A percentile compares a stretch with the other conserved stretches of the same genome.
Evolutionary conservation across 2,797 vertebrate genomes (phyloP).

Genomic region (Gouania willdenowi): DNA sequence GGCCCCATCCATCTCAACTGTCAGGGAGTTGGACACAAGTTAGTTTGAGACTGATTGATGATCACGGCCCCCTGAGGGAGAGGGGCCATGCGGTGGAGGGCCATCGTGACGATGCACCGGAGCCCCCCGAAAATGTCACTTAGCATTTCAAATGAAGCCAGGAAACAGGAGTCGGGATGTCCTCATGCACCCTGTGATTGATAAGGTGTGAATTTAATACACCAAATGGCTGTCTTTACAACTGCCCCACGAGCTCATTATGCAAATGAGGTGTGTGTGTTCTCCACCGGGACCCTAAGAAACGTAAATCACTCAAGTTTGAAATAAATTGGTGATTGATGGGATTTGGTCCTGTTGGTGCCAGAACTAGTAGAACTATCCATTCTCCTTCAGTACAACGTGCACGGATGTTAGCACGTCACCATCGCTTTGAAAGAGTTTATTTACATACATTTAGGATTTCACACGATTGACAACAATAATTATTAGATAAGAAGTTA

Average conservation of each 20-base stretch:
- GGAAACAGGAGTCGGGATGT: slow-evolving; percentile 47
- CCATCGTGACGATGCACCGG: slow-evolving; percentile 41
- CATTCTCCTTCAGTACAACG: slow-evolving; percentile 41
- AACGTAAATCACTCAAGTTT: slow-evolving; percentile 59
- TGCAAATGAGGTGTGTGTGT: slow-evolving; percentile 62
- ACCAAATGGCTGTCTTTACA: slow-evolving; percentile 59
- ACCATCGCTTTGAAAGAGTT: too few species aligned
- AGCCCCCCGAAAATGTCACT: slow-evolving; percentile 40
- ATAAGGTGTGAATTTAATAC: slow-evolving; percentile 67
- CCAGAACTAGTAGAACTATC: slow-evolving; percentile 36
- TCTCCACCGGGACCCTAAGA: slow-evolving; percentile 54
- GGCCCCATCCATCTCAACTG: slow-evolving; percentile 70
- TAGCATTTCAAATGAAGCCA: slow-evolving; percentile 74
- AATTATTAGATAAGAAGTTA: too few species aligned
- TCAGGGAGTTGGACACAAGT: slow-evolving; percentile 74
- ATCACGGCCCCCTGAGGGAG: slow-evolving; percentile 37
- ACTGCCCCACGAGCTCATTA: slow-evolving; percentile 69
- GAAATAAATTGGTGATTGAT: slow-evolving; percentile 71
- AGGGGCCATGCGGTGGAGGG: slow-evolving; percentile 30
- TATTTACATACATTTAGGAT: too few species aligned
- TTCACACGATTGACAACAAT: too few species aligned
- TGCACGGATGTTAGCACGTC: too few species aligned
- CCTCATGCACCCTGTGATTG: slow-evolving; percentile 59
- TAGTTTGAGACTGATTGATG: slow-evolving; percentile 78
- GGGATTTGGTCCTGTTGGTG: slow-evolving; percentile 38